Evolutionary conservation across 2,797 vertebrate genomes (phyloP), one percentile per base, ranked within the genome.

Genomic region (Esox masquinongy): DNA sequence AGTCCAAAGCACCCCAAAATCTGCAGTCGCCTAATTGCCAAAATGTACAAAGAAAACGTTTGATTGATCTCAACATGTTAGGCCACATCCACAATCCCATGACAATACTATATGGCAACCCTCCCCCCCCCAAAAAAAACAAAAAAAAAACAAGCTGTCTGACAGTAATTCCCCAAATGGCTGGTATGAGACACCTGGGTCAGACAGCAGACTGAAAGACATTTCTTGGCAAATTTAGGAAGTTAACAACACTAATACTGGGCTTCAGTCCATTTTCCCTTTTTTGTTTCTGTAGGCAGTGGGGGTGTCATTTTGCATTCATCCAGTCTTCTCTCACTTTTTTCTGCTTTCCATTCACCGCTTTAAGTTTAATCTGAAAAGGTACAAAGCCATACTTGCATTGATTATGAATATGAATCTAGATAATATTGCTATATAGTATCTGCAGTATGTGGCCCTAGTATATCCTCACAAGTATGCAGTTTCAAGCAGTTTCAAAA

Each of bases 401-500:
- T 69, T 74, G 43, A 69, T 31, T 43, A 47, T 66, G 29, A 56
- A 9, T 51, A 17, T 64, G 7, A 67, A n/a, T 70, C 56, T 26
- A 34, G 70, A 14, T 51, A 66, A 70, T 51, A 74, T 5, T 34
- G 22, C 34, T 75, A 5, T 49, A 73, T 47, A 47, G 43, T 47
- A 1, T 11, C 43, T 68, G 17, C n/a, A 15, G 12, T 61, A 56
- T 34, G 72, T 16, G 53, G 39, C 26, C 59, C 47, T 61, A 74
- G 50, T 19, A 49, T 56, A 73, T 74, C 16, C 47, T 17, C n/a
- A 47, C 43, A 47, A 1, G 43, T 47, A 47, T 47, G 43, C 12
- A 47, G 43, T 47, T 47, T 47, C 6, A 47, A 47, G 64, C 31
- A 0, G n/a, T n/a, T 70, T 92, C 77, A 92, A 36, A 89, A 80